Evolutionary conservation across 1,140 invertebrate genomes (phyloP).

Genomic region (Drosophila obscura): DNA sequence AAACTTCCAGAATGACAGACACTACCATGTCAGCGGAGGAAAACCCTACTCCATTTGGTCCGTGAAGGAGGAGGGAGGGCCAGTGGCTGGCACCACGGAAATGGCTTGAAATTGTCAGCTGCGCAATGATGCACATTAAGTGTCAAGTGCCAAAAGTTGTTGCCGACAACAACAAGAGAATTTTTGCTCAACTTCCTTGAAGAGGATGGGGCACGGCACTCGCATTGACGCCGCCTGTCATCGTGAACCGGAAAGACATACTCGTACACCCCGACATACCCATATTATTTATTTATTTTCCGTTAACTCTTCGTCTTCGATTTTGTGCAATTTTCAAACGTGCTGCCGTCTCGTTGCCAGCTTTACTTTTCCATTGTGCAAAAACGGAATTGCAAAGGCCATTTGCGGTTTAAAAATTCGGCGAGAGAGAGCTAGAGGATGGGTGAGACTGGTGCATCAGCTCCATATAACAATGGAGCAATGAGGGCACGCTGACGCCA

Average conservation of each 20-base stretch:
- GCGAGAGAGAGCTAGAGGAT: too few relatives aligned
- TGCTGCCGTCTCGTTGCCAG: slow-evolving; percentile 32
- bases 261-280: slow-evolving; percentile 14
- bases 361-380: slow-evolving; percentile 48
- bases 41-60: slow-evolving; percentile 20
- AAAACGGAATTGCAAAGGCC: slow-evolving; percentile 56
- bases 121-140: slow-evolving; percentile 81
- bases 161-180: slow-evolving; percentile 61
- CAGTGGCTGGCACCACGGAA: slow-evolving; percentile 69
- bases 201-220: slow-evolving; percentile 39
- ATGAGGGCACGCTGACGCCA: slow-evolving; percentile 40
- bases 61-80: slow-evolving; percentile 13
- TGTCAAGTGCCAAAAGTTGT: slow-evolving; percentile 80
- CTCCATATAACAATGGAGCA: slow-evolving; percentile 25
- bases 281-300: slow-evolving; percentile 64
- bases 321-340: slow-evolving; percentile 62
- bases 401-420: slow-evolving; percentile 45
- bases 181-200: slow-evolving; percentile 3
- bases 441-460: slow-evolving; percentile 12
- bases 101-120: slow-evolving; percentile 80
- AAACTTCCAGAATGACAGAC: slow-evolving; percentile 33
- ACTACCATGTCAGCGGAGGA: slow-evolving; percentile 18
- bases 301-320: slow-evolving; percentile 46
- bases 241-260: slow-evolving; percentile 37
- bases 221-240: slow-evolving; percentile 47